Evolutionary conservation across 2,888 invertebrate genomes (phyloP).

Genomic region (Eumacrocentrus americanus): DNA sequence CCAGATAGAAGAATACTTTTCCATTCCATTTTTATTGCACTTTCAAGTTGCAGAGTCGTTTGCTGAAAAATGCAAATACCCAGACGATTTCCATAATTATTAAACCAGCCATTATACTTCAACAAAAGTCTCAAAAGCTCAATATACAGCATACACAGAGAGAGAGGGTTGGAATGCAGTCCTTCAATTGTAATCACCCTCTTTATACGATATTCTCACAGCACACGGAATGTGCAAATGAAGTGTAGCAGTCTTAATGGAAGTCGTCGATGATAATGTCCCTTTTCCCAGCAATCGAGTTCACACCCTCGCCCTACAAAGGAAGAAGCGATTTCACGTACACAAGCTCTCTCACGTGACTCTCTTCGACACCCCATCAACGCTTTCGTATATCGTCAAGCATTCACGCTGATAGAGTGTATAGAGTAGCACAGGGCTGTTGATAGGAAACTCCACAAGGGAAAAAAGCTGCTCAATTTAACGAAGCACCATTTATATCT

Average conservation of each 20-base stretch:
- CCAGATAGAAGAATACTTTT: too few relatives aligned
- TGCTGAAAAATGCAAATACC: too few relatives aligned
- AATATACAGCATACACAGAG: too few relatives aligned
- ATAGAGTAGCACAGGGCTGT: background rate
- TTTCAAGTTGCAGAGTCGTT: too few relatives aligned
- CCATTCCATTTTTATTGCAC: too few relatives aligned
- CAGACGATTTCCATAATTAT: too few relatives aligned
- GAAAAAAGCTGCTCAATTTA: conserved; percentile 13
- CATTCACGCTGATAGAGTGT: background rate
- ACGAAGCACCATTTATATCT: conserved; percentile 27
- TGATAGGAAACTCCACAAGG: background rate
- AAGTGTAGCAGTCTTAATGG: conserved; percentile 13
- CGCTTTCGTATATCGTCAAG: background rate
- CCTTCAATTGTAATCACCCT: too few relatives aligned
- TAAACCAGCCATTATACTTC: too few relatives aligned
- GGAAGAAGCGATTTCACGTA: background rate
- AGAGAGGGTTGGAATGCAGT: too few relatives aligned
- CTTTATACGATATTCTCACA: background rate
- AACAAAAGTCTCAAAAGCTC: too few relatives aligned
- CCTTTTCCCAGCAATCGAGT: background rate
- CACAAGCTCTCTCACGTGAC: conserved; percentile 3
- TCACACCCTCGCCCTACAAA: conserved; percentile 12
- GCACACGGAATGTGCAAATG: conserved; percentile 12
- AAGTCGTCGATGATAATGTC: conserved; percentile 11
- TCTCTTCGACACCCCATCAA: conserved; percentile 1